Conservation (phyloP, 1,140 invertebrate genomes). For the Drosophila dunni region DNA sequence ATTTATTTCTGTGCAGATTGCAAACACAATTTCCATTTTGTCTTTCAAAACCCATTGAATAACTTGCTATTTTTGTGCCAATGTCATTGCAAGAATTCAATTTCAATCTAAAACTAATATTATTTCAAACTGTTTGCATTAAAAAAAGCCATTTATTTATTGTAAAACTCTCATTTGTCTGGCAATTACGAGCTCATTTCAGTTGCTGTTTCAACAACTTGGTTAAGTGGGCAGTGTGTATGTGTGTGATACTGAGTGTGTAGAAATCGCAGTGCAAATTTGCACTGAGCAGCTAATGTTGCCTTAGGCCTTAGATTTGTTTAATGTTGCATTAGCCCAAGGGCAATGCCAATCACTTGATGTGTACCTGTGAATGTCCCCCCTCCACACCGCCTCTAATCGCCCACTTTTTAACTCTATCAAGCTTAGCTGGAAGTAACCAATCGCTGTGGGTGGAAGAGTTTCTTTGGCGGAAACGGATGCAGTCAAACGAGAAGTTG, state of each 20-base stretch:
- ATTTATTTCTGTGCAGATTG: background rate
- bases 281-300: constrained; percentile 35
- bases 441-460: constrained; percentile 1
- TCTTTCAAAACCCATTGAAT: background rate
- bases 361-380: background rate
- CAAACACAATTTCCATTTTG: background rate
- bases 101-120: constrained; percentile 9
- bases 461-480: constrained; percentile 62
- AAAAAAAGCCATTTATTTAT: constrained; percentile 15
- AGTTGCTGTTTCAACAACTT: constrained; percentile 26
- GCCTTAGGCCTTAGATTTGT: constrained; percentile 51
- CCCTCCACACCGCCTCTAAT: background rate
- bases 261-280: constrained; percentile 41
- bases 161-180: constrained; percentile 10
- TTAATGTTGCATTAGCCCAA: constrained; percentile 63
- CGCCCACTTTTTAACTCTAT: background rate
- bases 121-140: constrained; percentile 12
- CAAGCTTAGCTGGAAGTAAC: background rate
- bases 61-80: background rate
- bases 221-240: constrained; percentile 12
- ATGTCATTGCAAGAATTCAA: constrained; percentile 8
- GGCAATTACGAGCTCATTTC: constrained; percentile 35
- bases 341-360: constrained; percentile 61
- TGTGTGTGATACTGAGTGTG: background rate
- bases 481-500: constrained; percentile 61